Conservation (phyloP, 2,797 vertebrate species). For the Benthosema pterotum region DNA sequence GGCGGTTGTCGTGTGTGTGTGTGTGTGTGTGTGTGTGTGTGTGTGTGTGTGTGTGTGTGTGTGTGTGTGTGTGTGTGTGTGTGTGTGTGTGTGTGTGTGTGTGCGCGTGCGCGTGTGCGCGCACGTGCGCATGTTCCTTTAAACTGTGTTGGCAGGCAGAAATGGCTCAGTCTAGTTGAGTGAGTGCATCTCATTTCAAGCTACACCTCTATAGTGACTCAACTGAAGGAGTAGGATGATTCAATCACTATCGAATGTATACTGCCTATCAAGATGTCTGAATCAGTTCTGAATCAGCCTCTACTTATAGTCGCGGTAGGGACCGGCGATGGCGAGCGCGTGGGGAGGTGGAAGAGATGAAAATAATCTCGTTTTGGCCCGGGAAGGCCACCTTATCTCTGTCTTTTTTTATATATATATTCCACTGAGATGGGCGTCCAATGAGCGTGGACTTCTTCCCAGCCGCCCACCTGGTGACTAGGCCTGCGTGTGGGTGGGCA, state of each 20-base stretch:
- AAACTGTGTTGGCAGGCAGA: no score
- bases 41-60: not conserved
- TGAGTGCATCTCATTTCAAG: no score
- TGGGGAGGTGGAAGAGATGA: slow-evolving; percentile 51
- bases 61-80: not conserved
- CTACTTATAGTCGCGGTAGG: slow-evolving; percentile 35
- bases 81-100: no score
- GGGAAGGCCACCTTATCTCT: slow-evolving; percentile 35
- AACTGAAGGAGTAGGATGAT: slow-evolving; percentile 41
- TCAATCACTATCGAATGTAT: slow-evolving; percentile 40
- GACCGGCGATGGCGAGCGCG: slow-evolving; percentile 24
- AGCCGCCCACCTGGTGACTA: slow-evolving; percentile 67
- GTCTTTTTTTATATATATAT: no score
- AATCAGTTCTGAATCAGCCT: slow-evolving; percentile 44
- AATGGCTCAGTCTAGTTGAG: no score
- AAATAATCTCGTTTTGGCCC: slow-evolving; percentile 48
- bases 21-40: not conserved
- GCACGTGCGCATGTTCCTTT: no score
- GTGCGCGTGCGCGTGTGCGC: no score
- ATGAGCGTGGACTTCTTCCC: slow-evolving; percentile 50
- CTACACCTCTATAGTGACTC: slow-evolving; percentile 3
- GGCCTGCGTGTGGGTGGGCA: slow-evolving; percentile 59
- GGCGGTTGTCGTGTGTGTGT: no score
- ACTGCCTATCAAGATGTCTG: slow-evolving; percentile 42
- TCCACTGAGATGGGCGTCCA: slow-evolving; percentile 52